Evolutionary conservation across 2,113 vertebrate genomes (phyloP), one percentile per base, ranked within the genome.

Genomic region (Ahaetulla prasina): DNA sequence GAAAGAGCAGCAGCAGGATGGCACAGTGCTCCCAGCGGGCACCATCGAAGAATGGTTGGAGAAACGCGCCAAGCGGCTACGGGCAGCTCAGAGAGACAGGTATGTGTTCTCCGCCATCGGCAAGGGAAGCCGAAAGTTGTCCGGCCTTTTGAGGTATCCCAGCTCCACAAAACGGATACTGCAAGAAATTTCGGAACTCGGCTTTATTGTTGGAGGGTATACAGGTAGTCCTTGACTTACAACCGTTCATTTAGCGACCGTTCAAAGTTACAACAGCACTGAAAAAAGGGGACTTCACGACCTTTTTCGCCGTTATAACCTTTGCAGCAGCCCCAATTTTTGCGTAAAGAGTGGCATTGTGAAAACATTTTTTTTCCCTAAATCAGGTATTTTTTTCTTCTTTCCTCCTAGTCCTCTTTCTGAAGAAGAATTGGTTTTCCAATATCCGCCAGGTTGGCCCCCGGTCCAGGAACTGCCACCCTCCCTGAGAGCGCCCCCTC

Each of bases 41-140:
- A 97, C 93, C 57, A 89, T 98, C 4, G 98, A 98, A 86, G 98
- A 98, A 35, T 99, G 99, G 99, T 97, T 99, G 93, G 97, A 97
- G 84, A 98, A 98, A 97, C 97, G 98, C 93, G 97, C 98, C 30
- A 98, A 98, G 97, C 98, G 96, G 43, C 97, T 96, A 95, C 97
- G 96, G 1, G 43, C 94, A 0, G 93, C 96, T 52, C 93, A 96
- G 55, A 98, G 96, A 55, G 97, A 97, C 97, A 99, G 98, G 99
- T 99, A 97, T 16, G 0, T 23, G 39, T 27, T 0, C 4, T 47
- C 47, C 3, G 23, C 22, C 74, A 80, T 22, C 18, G 8, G 35
- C 68, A 8, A 39, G 18, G 35, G 35, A 39, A 80, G 68, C 8
- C 0, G 18, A 22, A 39, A 39, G 35, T 80, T 39, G 2, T 20